A percentile compares a stretch with the other conserved stretches of the same genome.
Conservation (phyloP, 2,888 invertebrate genomes). For the Noctua janthina region DNA sequence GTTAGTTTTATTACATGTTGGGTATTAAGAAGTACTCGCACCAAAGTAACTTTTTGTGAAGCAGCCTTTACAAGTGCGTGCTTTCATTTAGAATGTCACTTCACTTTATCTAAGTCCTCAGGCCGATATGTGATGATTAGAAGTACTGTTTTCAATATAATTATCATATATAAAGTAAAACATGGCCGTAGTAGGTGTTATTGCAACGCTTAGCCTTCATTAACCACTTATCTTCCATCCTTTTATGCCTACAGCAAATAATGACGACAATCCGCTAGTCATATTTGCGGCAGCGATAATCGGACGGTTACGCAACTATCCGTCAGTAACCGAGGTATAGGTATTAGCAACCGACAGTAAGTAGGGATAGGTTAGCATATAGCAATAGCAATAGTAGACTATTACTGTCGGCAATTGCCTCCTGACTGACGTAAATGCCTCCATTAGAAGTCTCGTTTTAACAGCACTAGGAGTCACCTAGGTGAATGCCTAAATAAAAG, state of each 20-base stretch:
- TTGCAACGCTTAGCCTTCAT: background rate
- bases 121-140: background rate
- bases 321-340: background rate
- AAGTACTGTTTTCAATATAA: background rate
- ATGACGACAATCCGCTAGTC: slow-evolving; percentile 26
- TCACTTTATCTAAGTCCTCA: background rate
- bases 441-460: background rate
- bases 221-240: background rate
- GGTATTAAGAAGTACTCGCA: too few relatives aligned
- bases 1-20: too few relatives aligned
- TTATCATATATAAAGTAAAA: background rate
- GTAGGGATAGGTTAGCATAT: background rate
- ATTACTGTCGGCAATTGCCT: slow-evolving; percentile 2
- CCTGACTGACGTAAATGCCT: background rate
- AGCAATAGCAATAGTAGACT: too few relatives aligned
- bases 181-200: background rate
- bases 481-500: too few relatives aligned
- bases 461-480: background rate
- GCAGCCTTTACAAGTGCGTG: background rate
- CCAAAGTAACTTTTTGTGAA: background rate
- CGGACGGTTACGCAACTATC: slow-evolving; percentile 16
- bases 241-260: slow-evolving; percentile 15
- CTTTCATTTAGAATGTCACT: background rate
- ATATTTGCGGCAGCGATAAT: slow-evolving; percentile 44
- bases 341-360: slow-evolving; percentile 6